A percentile compares a stretch with the other conserved stretches of the same genome.
Conservation (phyloP, 2,797 vertebrate species). For the Danio albolineatus region DNA sequence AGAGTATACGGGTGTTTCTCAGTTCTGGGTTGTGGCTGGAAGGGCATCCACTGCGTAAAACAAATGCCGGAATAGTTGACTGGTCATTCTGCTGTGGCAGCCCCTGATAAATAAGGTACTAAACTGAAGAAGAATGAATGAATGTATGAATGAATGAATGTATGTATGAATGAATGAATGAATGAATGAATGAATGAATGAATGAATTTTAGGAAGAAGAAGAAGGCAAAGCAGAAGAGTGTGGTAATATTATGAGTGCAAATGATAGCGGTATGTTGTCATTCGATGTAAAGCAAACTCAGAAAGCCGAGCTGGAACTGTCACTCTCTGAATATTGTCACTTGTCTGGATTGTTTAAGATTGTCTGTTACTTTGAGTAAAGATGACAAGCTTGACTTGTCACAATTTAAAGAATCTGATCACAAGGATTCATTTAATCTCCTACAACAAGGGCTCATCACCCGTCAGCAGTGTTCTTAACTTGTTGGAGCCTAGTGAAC, state of each 20-base stretch:
- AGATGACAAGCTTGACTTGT: neutral
- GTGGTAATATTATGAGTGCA: neutral
- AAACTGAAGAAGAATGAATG: too few relatives aligned
- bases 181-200: too few relatives aligned
- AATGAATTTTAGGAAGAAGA: too few relatives aligned
- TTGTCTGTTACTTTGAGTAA: neutral
- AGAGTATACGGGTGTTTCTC: too few relatives aligned
- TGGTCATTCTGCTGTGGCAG: too few relatives aligned
- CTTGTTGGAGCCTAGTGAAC: neutral
- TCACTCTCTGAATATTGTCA: neutral
- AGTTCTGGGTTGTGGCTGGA: too few relatives aligned
- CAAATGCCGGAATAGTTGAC: too few relatives aligned
- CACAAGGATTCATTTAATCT: conserved; percentile 11
- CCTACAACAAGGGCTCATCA: neutral
- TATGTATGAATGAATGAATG: too few relatives aligned
- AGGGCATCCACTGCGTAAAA: too few relatives aligned
- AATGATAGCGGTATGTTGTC: neutral
- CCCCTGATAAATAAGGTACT: too few relatives aligned
- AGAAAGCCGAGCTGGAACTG: neutral
- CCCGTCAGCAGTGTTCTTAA: neutral
- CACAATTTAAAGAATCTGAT: neutral
- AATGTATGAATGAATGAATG: too few relatives aligned
- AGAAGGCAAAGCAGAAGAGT: too few relatives aligned
- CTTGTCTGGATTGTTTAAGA: neutral
- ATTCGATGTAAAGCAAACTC: neutral